These are phyloP conservation scores for Helicoverpa zea DNA, from an alignment of 1,140 invertebrate genomes.

Conservation along the genomic window DNA sequence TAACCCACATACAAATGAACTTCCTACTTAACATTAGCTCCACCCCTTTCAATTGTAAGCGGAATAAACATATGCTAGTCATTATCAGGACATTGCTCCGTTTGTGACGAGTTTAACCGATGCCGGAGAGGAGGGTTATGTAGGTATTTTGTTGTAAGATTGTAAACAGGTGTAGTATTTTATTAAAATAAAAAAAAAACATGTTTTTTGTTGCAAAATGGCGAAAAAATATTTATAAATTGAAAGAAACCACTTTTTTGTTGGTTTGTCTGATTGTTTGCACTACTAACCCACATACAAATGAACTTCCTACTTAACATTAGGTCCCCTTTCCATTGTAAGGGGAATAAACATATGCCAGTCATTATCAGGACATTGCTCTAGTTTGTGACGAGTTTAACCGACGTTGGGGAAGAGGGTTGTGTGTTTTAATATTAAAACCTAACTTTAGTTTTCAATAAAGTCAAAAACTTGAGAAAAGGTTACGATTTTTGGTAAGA, in stretches of 20 bases:
- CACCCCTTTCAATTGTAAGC: slow-evolving; percentile 65
- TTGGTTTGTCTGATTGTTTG: no score
- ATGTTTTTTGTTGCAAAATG: no score
- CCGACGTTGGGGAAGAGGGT: not conserved
- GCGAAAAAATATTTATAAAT: no score
- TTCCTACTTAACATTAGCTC: slow-evolving; percentile 69
- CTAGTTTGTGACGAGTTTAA: slow-evolving; percentile 10
- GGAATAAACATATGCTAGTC: slow-evolving; percentile 20
- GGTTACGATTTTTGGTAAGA: no score
- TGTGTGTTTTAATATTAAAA: not conserved
- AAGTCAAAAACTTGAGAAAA: no score
- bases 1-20: slow-evolving; percentile 64
- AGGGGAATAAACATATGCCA: slow-evolving; percentile 19
- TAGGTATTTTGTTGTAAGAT: no score
- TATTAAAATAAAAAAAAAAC: no score
- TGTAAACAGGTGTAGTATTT: no score
- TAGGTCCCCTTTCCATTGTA: slow-evolving; percentile 65
- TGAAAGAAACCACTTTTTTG: no score
- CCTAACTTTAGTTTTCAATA: not conserved
- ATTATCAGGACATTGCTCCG: slow-evolving; percentile 23
- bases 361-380: slow-evolving; percentile 22
- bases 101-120: slow-evolving; percentile 9
- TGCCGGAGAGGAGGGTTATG: no score
- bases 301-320: slow-evolving; percentile 69
- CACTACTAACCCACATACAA: slow-evolving; percentile 66